Base-by-base conservation (phyloP, 2,113 vertebrate species). In the Cololabis saira region DNA sequence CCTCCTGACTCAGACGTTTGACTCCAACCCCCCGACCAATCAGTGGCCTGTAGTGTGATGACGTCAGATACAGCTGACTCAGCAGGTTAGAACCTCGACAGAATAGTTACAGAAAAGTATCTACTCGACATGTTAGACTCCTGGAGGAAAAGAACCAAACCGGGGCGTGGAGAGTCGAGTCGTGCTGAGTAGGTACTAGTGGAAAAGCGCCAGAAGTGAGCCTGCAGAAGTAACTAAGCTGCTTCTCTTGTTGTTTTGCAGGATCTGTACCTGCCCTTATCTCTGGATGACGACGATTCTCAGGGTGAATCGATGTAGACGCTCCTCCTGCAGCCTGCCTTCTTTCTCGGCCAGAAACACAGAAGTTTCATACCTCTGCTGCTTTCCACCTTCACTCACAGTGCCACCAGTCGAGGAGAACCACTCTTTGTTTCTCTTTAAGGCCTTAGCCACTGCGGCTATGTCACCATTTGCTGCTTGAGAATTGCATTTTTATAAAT, bases 241-340 rank as follows among this genome's bases (percentile, higher is more conserved):
- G 3, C 24, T 2, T n/a, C 43, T 45, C 43, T 33, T 51, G 7
- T 81, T 21, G 87, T 83, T 86, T 75, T 83, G 74, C 88, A 99
- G 97, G 97, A 98, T 86, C 93, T 99, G 78, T 98, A 98, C 86
- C 93, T 99, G 93, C 97, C 97, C 49, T 93, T 98, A 82, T 98
- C 97, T 81, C 93, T 98, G 95, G 97, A 98, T 85, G 97, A 99
- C 45, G 98, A 97, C 0, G 97, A 99, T 68, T 98, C 97, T 61
- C 92, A 96, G 1, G 97, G 96, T 5, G 97, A 99, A 79, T 98
- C 97, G 43, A 98, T 98, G 96, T 99, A 95, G 94, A 92, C 79
- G 12, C 60, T 61, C 58, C 60, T 77, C 42, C 75, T 58, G 41
- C 67, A 45, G 58, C 73, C 80, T 41, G 43, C 81, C 78, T 67